Base-by-base conservation (phyloP, 2,888 invertebrate species). In the Nomada fabriciana region DNA sequence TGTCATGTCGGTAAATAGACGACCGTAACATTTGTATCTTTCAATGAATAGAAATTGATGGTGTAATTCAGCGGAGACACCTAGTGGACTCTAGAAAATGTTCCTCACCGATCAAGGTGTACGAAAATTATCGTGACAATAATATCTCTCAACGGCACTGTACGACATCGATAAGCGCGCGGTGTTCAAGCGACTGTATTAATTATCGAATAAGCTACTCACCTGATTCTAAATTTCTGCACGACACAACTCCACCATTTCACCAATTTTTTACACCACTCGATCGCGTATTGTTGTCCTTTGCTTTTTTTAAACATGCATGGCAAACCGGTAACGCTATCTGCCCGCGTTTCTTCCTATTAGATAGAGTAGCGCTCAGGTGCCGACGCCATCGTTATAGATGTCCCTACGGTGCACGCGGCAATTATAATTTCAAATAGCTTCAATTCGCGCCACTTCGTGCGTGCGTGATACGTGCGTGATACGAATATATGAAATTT, bases 181-280 rank as follows among this genome's bases (percentile, higher is more conserved):
- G 61, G 50, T 25, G 25, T 53, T 42, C 59, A 10, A 43, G 52
- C 61, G 59, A n/a, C 2, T 29, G 42, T 20, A 43, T 76, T 52
- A 64, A 65, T 70, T 74, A 76, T 53, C 47, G 9, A 67, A 53
- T 68, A 79, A 73, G 84, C 55, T 85, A 89, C 91, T 91, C 89
- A 91, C 92, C 88, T 90, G 82, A 85, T 83, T 89, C 89, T 89
- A 90, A 90, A 89, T 87, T 88, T 89, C 89, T 83, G 87, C 88
- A 72, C 87, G 81, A 89, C 86, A 89, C 89, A 86, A 87, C 84
- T 89, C 86, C 89, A 91, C 90, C 92, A 91, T 90, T 87, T 90
- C 90, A 89, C 91, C 86, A 83, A 89, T 88, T 90, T 84, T 89
- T 88, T 87, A 86, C 89, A 84, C 89, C 88, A 86, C 85, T 80